These are phyloP conservation scores for Amphiprion percula DNA, from an alignment of 2,113 vertebrate species.

Conservation along the genomic window DNA sequence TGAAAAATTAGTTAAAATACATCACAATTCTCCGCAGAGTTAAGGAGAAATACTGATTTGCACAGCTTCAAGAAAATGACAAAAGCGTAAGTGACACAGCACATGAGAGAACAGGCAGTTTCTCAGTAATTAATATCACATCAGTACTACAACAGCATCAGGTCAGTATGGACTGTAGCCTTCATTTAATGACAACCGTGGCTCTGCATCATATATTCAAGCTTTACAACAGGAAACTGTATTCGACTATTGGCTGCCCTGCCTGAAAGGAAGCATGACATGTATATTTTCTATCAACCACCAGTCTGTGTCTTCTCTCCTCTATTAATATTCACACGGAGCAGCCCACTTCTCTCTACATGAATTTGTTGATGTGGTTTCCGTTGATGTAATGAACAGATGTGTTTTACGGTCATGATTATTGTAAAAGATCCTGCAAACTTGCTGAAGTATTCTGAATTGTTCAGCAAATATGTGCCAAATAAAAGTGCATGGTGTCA, in stretches of 20 bases:
- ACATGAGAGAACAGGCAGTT: no score
- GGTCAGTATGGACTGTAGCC: no score
- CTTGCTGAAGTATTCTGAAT: slow-evolving; percentile 17
- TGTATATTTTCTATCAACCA: background rate
- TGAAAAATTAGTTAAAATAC: no score
- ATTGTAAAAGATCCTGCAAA: slow-evolving; percentile 9
- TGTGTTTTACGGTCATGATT: background rate
- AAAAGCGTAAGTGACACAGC: no score
- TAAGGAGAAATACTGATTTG: no score
- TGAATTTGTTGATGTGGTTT: background rate
- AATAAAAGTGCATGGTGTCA: slow-evolving; percentile 54
- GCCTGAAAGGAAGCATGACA: background rate
- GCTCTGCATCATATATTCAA: no score
- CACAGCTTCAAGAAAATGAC: no score
- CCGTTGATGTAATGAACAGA: slow-evolving; percentile 14
- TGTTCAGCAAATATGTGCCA: slow-evolving; percentile 42
- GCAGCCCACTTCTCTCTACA: background rate
- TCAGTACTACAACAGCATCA: no score
- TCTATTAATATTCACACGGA: background rate
- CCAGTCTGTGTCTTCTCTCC: background rate
- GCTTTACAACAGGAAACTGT: no score
- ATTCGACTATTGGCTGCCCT: background rate
- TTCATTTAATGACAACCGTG: no score
- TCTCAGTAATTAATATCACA: no score
- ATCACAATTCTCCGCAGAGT: no score